phyloP scores from a whole-genome alignment of 2,888 invertebrate genomes.

The Craniophora ligustri region DNA sequence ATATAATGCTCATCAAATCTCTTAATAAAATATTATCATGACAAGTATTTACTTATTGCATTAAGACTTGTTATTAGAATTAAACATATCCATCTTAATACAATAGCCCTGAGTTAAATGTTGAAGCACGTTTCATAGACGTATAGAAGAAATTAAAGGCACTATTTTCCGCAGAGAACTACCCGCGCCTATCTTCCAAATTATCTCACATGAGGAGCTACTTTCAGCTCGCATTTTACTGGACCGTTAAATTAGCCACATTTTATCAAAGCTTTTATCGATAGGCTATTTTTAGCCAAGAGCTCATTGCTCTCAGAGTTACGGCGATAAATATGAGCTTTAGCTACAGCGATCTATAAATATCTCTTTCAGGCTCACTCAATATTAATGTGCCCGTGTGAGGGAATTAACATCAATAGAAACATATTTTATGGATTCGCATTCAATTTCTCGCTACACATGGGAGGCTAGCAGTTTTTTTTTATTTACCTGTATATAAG shows the following conservation, averaged over 20 bases:
- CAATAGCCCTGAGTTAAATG: no score
- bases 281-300: slow-evolving; percentile 12
- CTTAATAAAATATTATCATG: no score
- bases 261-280: slow-evolving; percentile 2
- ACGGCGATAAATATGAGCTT: background rate
- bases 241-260: background rate
- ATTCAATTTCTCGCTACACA: slow-evolving; percentile 20
- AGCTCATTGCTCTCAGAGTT: slow-evolving; percentile 2
- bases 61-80: no score
- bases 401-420: slow-evolving; percentile 1
- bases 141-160: background rate
- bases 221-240: slow-evolving; percentile 17
- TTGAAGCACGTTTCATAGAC: no score
- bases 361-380: background rate
- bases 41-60: no score
- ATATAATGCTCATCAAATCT: no score
- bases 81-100: no score
- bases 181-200: slow-evolving; percentile 2
- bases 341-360: slow-evolving; percentile 4
- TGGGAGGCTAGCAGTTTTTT: background rate
- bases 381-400: slow-evolving; percentile 1
- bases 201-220: slow-evolving; percentile 21
- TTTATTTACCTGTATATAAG: no score
- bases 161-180: background rate
- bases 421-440: background rate